Conservation (phyloP, 2,113 vertebrate genomes). For the Ophiodon elongatus region DNA sequence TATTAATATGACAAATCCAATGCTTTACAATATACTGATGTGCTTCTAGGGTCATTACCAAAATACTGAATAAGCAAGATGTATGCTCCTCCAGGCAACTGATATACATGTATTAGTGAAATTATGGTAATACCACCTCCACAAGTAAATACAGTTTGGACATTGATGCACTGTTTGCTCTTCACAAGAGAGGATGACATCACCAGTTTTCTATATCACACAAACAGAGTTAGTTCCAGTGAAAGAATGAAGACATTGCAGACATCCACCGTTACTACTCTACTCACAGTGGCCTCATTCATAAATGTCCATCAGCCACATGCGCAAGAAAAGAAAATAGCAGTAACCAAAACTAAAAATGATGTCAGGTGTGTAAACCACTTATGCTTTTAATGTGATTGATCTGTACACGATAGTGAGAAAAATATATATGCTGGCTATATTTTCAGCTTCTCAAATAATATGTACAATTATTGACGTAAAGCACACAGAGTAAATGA, state of each 20-base stretch:
- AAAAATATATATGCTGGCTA: neutral
- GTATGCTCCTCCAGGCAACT: neutral
- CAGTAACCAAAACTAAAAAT: neutral
- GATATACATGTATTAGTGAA: slow-evolving; percentile 11
- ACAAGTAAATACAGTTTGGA: neutral
- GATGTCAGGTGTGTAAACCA: neutral
- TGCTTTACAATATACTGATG: neutral
- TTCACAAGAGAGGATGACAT: slow-evolving; percentile 43
- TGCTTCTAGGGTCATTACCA: neutral
- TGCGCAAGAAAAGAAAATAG: neutral
- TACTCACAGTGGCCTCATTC: slow-evolving; percentile 46
- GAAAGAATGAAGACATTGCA: slow-evolving; percentile 3
- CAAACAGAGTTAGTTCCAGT: slow-evolving; percentile 23
- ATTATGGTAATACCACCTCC: neutral
- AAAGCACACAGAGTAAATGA: neutral
- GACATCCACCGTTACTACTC: slow-evolving; percentile 5
- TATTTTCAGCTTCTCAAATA: neutral
- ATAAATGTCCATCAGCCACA: slow-evolving; percentile 29
- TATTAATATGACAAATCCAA: neutral
- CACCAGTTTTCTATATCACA: slow-evolving; percentile 17
- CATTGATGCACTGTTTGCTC: too few species aligned
- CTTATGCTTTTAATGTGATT: neutral
- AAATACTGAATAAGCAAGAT: slow-evolving; percentile 9
- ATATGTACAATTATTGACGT: neutral
- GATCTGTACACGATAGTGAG: neutral